Evolutionary conservation across 2,888 invertebrate species (phyloP), one percentile per base, ranked within the genome.

Genomic region (Galeopsomyia nigrocyanea): DNA sequence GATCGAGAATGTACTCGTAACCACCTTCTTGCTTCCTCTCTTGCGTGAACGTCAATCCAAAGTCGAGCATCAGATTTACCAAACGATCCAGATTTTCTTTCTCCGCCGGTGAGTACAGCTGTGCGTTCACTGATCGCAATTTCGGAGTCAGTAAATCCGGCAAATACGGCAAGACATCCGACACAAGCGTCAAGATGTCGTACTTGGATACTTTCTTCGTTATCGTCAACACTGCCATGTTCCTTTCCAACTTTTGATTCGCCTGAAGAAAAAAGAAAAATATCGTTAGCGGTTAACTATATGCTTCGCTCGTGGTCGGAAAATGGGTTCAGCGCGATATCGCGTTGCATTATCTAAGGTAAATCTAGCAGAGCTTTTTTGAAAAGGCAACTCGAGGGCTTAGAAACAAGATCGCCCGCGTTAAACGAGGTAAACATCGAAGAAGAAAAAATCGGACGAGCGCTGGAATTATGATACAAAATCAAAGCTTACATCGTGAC

Each of bases 61-160:
- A 95, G 83, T 95, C 94, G 62, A 96, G 91, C 96, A 98, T 95
- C 0, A 94, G 90, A 77, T 92, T 90, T 14, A 97, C 93, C 39
- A 96, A 91, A 31, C 91, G 88, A 0, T 88, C 83, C 46, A 98
- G 83, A 55, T 92, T 91, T 16, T 88, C 88, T 64, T 92, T 92
- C 86, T 96, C 96, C 75, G 89, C 88, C 3, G 89, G 87, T 21
- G 92, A 93, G 87, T 93, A 95, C 64, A 96, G 85, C 88, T 95
- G 92, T 14, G 88, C 87, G 77, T 90, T 91, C 46, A 85, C 80
- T 22, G 84, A 82, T n/a, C 86, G 82, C 7, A 79, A 77, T 26
- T 74, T 78, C 0, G 86, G 86, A 39, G 80, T 79, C 26, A 90
- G 85, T 53, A 86, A 69, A 39, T 83, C 82, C 3, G 82, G 81